Conservation (phyloP, 1,140 invertebrate genomes). For the Atopsyche davidsoni region DNA sequence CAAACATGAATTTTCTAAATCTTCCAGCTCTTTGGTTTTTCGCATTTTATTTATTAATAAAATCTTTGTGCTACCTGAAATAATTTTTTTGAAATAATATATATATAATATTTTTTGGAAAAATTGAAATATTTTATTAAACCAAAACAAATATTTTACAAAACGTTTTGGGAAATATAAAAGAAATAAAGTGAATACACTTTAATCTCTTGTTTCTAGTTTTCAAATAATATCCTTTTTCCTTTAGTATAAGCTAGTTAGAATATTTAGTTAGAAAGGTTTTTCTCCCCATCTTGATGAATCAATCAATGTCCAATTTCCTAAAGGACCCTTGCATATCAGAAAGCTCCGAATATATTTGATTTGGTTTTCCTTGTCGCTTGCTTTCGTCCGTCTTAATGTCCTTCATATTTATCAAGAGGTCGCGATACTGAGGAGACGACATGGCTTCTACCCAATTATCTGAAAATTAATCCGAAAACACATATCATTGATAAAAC, state of each 20-base stretch:
- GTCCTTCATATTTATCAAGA: background rate
- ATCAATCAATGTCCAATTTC: conserved; percentile 12
- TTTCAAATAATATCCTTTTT: too few species aligned
- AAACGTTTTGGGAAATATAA: background rate
- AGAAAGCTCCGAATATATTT: conserved; percentile 1
- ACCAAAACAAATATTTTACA: background rate
- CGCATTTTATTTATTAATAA: too few species aligned
- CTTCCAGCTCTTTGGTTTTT: too few species aligned
- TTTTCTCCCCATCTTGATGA: too few species aligned
- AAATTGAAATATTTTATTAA: too few species aligned
- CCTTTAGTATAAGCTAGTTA: too few species aligned
- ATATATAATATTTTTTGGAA: background rate
- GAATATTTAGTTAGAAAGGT: too few species aligned
- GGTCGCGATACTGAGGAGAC: conserved; percentile 1
- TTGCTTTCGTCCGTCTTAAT: conserved; percentile 9
- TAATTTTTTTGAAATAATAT: background rate
- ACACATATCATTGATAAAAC: background rate
- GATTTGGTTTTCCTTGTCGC: background rate
- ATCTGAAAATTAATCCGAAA: background rate
- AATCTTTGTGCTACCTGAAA: background rate
- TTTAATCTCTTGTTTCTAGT: too few species aligned
- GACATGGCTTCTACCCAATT: background rate
- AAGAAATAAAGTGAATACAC: background rate
- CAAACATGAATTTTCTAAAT: too few species aligned
- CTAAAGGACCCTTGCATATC: conserved; percentile 9